Percentiles rank a stretch among this genome's conserved stretches.
Conservation (phyloP, 2,797 vertebrate genomes). For the Antennarius maculatus region DNA sequence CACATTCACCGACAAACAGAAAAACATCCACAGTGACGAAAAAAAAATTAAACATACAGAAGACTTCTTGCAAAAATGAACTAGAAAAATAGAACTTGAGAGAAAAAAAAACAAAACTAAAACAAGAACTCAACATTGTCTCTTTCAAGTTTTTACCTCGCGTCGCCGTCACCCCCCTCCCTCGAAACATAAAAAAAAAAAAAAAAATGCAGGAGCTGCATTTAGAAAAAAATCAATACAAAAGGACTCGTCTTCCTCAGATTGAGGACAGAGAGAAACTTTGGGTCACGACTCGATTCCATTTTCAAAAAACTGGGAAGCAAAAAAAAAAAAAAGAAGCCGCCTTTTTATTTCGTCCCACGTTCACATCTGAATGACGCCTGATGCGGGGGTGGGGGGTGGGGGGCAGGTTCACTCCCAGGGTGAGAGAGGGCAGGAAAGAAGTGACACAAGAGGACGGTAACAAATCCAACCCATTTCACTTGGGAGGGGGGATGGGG, state of each 20-base stretch:
- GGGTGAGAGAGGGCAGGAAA: conserved; percentile 29
- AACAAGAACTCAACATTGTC: conserved; percentile 71
- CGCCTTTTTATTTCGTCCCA: conserved; percentile 57
- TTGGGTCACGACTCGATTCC: conserved; percentile 74
- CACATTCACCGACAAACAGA: conserved; percentile 73
- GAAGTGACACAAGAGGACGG: conserved; percentile 59
- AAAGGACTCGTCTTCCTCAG: conserved; percentile 70
- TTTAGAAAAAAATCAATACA: conserved; percentile 58
- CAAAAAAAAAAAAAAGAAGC: conserved; percentile 76
- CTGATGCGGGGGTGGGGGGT: conserved; percentile 27
- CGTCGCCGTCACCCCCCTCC: conserved; percentile 43
- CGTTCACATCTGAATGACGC: conserved; percentile 68
- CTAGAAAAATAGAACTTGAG: conserved; percentile 57
- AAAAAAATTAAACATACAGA: conserved; percentile 36
- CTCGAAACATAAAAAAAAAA: conserved; percentile 11
- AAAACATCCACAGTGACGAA: conserved; percentile 56
- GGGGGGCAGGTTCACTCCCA: conserved; percentile 47
- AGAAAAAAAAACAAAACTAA: conserved; percentile 71
- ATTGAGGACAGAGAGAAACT: conserved; percentile 69
- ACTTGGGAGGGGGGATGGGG: conserved; percentile 11
- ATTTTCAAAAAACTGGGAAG: conserved; percentile 70
- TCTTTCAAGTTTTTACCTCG: conserved; percentile 81
- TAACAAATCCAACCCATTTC: conserved; percentile 60
- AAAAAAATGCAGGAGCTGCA: conserved; percentile 55
- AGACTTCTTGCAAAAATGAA: conserved; percentile 83